A percentile compares a stretch with the other conserved stretches of the same genome.
phyloP scores from a whole-genome alignment of 2,797 vertebrate species.

The Meriones psammophilus region DNA sequence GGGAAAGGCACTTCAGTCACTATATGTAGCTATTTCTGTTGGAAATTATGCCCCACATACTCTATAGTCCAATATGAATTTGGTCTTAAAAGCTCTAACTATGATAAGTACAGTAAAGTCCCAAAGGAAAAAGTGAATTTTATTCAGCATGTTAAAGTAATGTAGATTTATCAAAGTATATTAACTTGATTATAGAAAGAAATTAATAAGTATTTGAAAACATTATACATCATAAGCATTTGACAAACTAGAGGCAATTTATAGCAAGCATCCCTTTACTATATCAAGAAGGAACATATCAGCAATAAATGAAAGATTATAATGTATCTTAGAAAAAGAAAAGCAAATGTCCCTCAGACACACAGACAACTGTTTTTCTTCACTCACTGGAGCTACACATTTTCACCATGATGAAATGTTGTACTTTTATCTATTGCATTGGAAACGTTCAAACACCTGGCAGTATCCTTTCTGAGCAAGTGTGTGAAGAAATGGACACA shows the following conservation, averaged over 20 bases:
- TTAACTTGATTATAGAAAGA: background rate
- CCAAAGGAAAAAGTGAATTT: background rate
- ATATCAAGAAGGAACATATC: background rate
- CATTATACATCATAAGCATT: background rate
- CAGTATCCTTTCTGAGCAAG: background rate
- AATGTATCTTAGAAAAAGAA: background rate
- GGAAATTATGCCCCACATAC: background rate
- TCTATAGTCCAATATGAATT: background rate
- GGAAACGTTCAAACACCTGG: background rate
- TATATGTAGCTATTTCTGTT: background rate
- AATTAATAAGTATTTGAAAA: background rate
- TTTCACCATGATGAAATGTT: slow-evolving; percentile 16
- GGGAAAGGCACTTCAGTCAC: background rate
- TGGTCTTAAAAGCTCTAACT: background rate
- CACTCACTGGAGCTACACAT: background rate
- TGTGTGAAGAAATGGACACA: background rate
- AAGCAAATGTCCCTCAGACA: background rate
- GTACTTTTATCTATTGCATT: background rate
- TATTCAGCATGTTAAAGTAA: background rate
- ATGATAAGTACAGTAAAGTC: background rate
- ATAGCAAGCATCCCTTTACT: background rate
- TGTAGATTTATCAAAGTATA: background rate
- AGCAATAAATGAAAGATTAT: background rate
- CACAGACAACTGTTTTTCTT: background rate
- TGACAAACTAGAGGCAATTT: background rate